A percentile compares a stretch with the other conserved stretches of the same genome.
These are phyloP conservation scores for Rugalucina vietnamica DNA, from an alignment of 2,888 invertebrate genomes.

Conservation along the genomic window DNA sequence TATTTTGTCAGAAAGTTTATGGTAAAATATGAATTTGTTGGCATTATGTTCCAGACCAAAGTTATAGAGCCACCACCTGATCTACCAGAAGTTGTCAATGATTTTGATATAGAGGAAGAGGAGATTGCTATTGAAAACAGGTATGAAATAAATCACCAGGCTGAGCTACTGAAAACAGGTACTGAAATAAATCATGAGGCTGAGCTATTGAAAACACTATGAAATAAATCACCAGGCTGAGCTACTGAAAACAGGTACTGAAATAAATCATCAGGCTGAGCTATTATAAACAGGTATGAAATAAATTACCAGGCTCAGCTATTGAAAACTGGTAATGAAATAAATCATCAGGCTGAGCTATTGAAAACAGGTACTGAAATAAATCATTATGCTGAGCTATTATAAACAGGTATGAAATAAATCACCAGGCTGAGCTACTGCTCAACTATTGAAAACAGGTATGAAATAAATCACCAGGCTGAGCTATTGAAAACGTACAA, in stretches of 20 bases:
- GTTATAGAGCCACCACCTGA: slow-evolving; percentile 92
- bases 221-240: too few species aligned
- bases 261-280: too few species aligned
- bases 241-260: not conserved
- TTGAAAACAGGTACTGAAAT: not conserved
- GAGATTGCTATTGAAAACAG: slow-evolving; percentile 86
- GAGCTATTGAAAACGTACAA: not conserved
- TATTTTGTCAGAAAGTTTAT: too few species aligned
- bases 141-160: too few species aligned
- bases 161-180: not conserved
- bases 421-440: not conserved
- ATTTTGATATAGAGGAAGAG: slow-evolving; percentile 92
- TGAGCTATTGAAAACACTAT: not conserved
- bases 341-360: not conserved
- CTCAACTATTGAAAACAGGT: not conserved
- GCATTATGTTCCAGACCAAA: slow-evolving; percentile 85
- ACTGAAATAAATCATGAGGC: too few species aligned
- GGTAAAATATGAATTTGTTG: too few species aligned
- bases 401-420: not conserved
- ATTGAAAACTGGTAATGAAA: not conserved
- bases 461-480: too few species aligned
- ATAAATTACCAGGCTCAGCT: not conserved
- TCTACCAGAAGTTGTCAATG: slow-evolving; percentile 93
- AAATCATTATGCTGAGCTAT: too few species aligned
- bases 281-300: not conserved